These are phyloP conservation scores for Sepiola atlantica DNA, from an alignment of 2,888 invertebrate genomes.

Conservation along the genomic window DNA sequence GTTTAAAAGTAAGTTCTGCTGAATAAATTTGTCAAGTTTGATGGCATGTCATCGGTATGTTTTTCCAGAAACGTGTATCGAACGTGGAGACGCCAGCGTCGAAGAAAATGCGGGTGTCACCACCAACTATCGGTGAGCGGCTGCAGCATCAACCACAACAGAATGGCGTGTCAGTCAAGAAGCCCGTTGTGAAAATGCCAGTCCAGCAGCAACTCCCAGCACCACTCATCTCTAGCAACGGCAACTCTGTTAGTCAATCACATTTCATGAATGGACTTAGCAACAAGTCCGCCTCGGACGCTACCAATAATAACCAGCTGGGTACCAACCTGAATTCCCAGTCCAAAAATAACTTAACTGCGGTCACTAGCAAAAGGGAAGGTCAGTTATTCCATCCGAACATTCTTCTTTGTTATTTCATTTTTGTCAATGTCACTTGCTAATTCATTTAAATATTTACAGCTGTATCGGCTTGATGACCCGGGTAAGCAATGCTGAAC, in stretches of 20 bases:
- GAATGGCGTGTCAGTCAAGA: not conserved
- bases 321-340: not conserved
- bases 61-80: not conserved
- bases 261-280: slow-evolving; percentile 44
- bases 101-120: slow-evolving; percentile 42
- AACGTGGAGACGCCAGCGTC: not conserved
- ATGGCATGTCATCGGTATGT: not conserved
- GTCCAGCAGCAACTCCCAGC: not conserved
- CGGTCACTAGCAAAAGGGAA: slow-evolving; percentile 37
- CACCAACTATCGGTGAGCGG: not conserved
- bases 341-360: slow-evolving; percentile 21
- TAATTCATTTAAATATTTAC: not conserved
- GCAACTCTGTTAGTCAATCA: not conserved
- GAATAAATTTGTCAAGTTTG: not conserved
- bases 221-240: not conserved
- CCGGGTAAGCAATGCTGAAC: too few relatives aligned
- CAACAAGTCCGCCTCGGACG: slow-evolving; percentile 49
- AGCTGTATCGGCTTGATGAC: too few relatives aligned
- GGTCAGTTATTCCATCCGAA: not conserved
- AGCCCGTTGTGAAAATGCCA: not conserved
- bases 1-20: too few relatives aligned
- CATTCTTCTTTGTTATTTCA: too few relatives aligned
- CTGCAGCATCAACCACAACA: not conserved
- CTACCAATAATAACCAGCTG: slow-evolving; percentile 49
- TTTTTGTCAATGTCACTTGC: not conserved